These are phyloP conservation scores for Nipponia nippon DNA, from an alignment of 2,113 vertebrate genomes.

Conservation along the genomic window DNA sequence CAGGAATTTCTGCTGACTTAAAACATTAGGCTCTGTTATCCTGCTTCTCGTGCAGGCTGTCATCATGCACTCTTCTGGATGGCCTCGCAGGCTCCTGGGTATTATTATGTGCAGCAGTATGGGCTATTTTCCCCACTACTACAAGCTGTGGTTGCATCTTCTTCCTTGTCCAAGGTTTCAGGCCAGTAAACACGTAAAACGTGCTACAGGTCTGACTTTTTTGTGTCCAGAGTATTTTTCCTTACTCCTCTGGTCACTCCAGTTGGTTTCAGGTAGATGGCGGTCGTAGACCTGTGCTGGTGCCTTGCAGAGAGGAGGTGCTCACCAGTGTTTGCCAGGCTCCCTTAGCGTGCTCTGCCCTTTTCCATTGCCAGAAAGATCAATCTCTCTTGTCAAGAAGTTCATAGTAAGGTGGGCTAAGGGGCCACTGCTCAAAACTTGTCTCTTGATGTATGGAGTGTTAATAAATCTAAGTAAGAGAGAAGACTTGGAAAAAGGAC, in stretches of 20 bases:
- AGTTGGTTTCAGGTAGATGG: not conserved
- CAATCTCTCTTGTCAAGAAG: conserved; percentile 34
- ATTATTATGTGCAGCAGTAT: not conserved
- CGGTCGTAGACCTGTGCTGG: not conserved
- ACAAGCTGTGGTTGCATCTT: not conserved
- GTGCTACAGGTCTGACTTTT: not conserved
- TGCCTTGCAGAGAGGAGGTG: not conserved
- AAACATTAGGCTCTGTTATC: not conserved
- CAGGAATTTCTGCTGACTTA: not conserved
- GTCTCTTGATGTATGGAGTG: conserved; percentile 25
- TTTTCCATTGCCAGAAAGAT: conserved; percentile 26
- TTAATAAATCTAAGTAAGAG: conserved; percentile 46
- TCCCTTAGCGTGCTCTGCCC: conserved; percentile 1
- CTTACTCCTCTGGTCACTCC: not conserved
- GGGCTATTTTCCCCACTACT: not conserved
- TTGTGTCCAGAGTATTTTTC: not conserved
- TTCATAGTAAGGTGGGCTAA: conserved; percentile 22
- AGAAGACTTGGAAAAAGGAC: conserved; percentile 11
- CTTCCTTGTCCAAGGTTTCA: not conserved
- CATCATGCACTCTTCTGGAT: accelerated
- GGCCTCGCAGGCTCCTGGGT: not conserved
- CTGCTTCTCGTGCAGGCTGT: too few species aligned
- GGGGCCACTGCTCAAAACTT: not conserved
- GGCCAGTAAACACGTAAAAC: not conserved
- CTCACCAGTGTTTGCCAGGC: not conserved